phyloP scores from a whole-genome alignment of 2,888 invertebrate genomes.

The Acrobasis suavella region DNA sequence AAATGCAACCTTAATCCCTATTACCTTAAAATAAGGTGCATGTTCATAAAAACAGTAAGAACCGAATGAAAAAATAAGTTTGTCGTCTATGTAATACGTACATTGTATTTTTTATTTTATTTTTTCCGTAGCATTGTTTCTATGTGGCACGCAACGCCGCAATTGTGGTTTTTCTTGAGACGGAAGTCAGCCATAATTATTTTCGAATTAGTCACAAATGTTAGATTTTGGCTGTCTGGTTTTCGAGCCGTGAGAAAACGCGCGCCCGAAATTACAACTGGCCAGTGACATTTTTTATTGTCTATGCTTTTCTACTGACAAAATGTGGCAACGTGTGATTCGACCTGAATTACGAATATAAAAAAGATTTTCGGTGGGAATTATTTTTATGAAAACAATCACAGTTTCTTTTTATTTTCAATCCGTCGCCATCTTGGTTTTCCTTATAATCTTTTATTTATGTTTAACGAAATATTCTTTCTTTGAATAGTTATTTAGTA shows the following conservation, averaged over 20 bases:
- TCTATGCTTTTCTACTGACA: conserved; percentile 23
- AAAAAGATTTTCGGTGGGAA: conserved; percentile 12
- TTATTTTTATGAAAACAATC: background rate
- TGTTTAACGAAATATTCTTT: background rate
- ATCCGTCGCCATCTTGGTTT: background rate
- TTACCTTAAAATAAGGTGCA: conserved; percentile 13
- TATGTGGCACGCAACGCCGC: conserved; percentile 65
- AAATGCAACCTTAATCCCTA: conserved; percentile 20
- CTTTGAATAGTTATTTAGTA: background rate
- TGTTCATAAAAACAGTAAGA: conserved; percentile 30
- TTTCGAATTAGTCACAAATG: conserved; percentile 73
- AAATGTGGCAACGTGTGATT: conserved; percentile 24
- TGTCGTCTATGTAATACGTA: conserved; percentile 29
- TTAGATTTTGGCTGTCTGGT: conserved; percentile 54
- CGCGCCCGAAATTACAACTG: conserved; percentile 22
- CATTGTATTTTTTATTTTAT: conserved; percentile 43
- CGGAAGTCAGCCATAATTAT: conserved; percentile 75
- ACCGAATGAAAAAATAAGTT: conserved; percentile 31
- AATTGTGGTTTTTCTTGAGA: conserved; percentile 70
- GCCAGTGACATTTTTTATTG: conserved; percentile 25
- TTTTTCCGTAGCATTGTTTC: conserved; percentile 61
- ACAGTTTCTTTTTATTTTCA: background rate
- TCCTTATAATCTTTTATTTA: background rate
- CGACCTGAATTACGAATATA: conserved; percentile 17
- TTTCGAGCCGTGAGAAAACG: conserved; percentile 29